Evolutionary conservation across 2,888 invertebrate species (phyloP).

Genomic region (Tenthredo amoena): DNA sequence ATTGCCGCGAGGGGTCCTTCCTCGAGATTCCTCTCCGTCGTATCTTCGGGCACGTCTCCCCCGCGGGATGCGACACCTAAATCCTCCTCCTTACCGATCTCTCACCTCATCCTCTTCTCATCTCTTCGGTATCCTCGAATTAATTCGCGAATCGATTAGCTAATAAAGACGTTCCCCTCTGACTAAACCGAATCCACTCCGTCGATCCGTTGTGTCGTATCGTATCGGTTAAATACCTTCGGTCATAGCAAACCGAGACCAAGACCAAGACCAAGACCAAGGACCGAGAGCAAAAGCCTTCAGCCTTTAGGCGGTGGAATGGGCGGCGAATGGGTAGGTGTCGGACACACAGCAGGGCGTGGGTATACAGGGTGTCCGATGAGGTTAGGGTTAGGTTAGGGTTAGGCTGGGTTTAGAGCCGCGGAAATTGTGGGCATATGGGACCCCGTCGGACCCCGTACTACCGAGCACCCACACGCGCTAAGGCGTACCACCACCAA

Average conservation of each 20-base stretch:
- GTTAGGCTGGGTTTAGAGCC: background rate
- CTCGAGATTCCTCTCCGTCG: background rate
- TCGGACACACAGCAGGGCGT: conserved; percentile 76
- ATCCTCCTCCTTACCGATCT: background rate
- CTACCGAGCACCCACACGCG: conserved; percentile 26
- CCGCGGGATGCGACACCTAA: background rate
- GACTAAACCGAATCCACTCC: background rate
- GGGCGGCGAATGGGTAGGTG: conserved; percentile 73
- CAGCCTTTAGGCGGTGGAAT: background rate
- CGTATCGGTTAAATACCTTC: conserved; percentile 1
- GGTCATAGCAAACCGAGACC: background rate
- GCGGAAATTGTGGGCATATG: background rate
- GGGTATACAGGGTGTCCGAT: conserved; percentile 48
- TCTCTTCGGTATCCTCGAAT: background rate
- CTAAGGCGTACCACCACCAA: background rate
- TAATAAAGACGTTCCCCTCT: background rate
- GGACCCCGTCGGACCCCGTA: conserved; percentile 1
- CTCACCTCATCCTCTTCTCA: background rate
- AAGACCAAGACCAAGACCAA: background rate
- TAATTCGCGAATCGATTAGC: no score
- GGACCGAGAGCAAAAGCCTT: background rate
- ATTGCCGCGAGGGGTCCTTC: background rate
- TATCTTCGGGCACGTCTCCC: background rate
- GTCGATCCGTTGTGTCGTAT: background rate
- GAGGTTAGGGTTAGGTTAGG: background rate